A percentile compares a stretch with the other conserved stretches of the same genome.
Evolutionary conservation across 2,797 vertebrate species (phyloP).

Genomic region (Pangasius krempfi): DNA sequence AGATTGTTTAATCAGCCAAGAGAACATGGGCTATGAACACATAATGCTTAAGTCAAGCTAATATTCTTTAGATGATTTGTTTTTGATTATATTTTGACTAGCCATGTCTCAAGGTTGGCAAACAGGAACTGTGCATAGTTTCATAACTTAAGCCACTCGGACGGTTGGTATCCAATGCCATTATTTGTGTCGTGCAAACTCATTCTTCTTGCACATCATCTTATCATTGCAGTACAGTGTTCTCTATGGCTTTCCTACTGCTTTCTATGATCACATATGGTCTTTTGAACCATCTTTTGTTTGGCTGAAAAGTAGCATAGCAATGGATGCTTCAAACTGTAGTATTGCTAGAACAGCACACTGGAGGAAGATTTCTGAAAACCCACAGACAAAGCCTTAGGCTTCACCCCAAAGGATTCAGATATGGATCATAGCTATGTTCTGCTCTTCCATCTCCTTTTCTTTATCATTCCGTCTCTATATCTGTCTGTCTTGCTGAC

Average conservation of each 20-base stretch:
- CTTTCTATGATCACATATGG: not conserved
- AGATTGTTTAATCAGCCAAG: conserved; percentile 33
- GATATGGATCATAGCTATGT: conserved; percentile 9
- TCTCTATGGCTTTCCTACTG: not conserved
- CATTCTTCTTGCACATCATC: not conserved
- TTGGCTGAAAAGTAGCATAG: not conserved
- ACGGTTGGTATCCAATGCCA: not conserved
- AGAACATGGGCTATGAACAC: conserved; percentile 34
- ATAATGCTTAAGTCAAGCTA: conserved; percentile 35
- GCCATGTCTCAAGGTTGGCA: conserved; percentile 8
- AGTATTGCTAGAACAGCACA: not conserved
- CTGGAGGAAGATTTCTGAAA: conserved; percentile 12
- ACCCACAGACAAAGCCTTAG: not conserved
- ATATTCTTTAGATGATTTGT: conserved; percentile 27
- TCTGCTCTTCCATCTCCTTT: not conserved
- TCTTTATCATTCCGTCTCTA: conserved; percentile 22
- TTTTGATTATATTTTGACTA: conserved; percentile 35
- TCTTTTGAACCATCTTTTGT: conserved; percentile 11
- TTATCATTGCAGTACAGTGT: not conserved
- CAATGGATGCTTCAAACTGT: not conserved
- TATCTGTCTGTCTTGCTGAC: conserved; percentile 7
- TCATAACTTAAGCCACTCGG: not conserved
- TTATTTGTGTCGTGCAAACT: not conserved
- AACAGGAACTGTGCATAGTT: not conserved
- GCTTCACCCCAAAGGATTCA: conserved; percentile 14